These are phyloP conservation scores for Diachasmimorpha longicaudata DNA, from an alignment of 1,140 invertebrate genomes.

Conservation along the genomic window DNA sequence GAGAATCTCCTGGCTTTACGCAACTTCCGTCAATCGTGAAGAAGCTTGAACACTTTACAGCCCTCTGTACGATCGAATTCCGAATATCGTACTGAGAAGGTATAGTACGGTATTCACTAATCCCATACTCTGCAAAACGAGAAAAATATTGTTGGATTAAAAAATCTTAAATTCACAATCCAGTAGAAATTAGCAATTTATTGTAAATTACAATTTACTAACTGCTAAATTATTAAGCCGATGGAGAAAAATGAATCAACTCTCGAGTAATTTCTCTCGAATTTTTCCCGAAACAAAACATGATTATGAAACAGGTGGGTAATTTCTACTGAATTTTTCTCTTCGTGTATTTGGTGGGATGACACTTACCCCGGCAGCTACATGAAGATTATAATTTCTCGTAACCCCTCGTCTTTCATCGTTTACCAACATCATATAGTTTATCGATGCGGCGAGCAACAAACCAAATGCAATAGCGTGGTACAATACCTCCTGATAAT, in stretches of 20 bases:
- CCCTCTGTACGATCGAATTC: conserved; percentile 73
- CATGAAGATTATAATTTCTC: conserved; percentile 68
- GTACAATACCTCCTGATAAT: conserved; percentile 78
- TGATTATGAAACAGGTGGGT: too few relatives aligned
- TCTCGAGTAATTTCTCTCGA: too few relatives aligned
- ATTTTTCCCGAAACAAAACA: too few relatives aligned
- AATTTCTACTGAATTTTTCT: too few relatives aligned
- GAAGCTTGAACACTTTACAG: conserved; percentile 55
- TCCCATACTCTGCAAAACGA: conserved; percentile 72
- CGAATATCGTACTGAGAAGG: conserved; percentile 76
- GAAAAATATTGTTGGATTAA: conserved; percentile 16
- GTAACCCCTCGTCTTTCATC: conserved; percentile 52
- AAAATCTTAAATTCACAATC: too few relatives aligned
- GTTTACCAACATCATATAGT: conserved; percentile 69
- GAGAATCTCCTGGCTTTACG: too few relatives aligned
- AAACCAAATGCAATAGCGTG: conserved; percentile 75
- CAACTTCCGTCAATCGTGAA: too few relatives aligned
- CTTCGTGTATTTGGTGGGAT: neutral
- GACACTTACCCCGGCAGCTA: conserved; percentile 72
- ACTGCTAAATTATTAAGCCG: too few relatives aligned
- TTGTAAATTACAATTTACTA: too few relatives aligned
- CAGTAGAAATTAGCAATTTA: too few relatives aligned
- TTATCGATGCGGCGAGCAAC: conserved; percentile 71
- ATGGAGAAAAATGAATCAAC: too few relatives aligned
- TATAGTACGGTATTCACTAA: conserved; percentile 74